These are phyloP conservation scores for Ginglymostoma cirratum DNA, from an alignment of 2,113 vertebrate genomes.

Conservation along the genomic window DNA sequence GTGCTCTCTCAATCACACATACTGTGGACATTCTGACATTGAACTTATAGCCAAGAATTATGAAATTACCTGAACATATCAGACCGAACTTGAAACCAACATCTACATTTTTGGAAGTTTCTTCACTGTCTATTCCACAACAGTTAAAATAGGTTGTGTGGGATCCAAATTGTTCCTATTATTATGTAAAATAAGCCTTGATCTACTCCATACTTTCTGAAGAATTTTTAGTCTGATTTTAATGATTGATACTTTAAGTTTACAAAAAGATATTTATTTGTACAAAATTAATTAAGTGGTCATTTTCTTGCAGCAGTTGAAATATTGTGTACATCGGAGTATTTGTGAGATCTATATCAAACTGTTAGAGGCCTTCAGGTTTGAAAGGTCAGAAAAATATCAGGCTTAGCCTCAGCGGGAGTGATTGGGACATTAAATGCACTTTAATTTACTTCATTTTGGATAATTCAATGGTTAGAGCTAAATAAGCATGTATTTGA, in stretches of 20 bases:
- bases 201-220: background rate
- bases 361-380: background rate
- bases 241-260: background rate
- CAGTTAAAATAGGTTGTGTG: background rate
- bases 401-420: background rate
- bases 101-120: background rate
- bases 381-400: background rate
- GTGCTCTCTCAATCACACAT: background rate
- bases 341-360: background rate
- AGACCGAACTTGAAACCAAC: background rate
- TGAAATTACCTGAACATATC: background rate
- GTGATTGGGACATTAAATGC: background rate
- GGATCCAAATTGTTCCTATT: background rate
- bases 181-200: background rate
- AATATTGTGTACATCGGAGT: background rate
- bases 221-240: background rate
- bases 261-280: background rate
- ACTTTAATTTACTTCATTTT: background rate
- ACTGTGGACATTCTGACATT: background rate
- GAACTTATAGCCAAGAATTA: background rate
- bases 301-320: background rate
- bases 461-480: background rate
- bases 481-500: background rate
- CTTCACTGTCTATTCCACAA: background rate
- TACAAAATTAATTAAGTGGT: background rate